These are phyloP conservation scores for Chionoecetes opilio DNA, from an alignment of 1,140 invertebrate species.

Conservation along the genomic window DNA sequence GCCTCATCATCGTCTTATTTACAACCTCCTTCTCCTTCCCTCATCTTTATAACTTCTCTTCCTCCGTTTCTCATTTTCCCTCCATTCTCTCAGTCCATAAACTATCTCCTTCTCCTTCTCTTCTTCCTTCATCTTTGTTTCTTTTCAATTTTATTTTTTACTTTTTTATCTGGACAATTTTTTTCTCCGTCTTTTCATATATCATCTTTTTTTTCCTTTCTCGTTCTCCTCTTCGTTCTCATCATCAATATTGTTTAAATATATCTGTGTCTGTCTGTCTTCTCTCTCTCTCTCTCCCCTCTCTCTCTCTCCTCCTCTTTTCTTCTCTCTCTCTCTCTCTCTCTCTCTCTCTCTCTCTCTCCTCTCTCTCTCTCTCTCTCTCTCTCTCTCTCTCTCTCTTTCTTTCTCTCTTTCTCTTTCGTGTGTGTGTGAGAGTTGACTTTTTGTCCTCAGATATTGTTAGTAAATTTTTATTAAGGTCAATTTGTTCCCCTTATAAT, in stretches of 20 bases:
- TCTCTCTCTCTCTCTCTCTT: too few species aligned
- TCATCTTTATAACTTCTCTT: neutral
- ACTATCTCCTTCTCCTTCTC: neutral
- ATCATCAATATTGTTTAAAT: neutral
- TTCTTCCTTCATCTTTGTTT: neutral
- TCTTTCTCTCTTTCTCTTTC: too few species aligned
- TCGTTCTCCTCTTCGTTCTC: neutral
- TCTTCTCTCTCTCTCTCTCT: neutral
- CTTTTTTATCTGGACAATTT: too few species aligned
- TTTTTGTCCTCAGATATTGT: too few species aligned
- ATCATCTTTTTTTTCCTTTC: neutral
- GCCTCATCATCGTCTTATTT: neutral
- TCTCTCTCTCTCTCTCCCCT: conserved; percentile 24
- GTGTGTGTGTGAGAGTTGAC: too few species aligned
- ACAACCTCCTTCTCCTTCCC: neutral
- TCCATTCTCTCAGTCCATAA: conserved; percentile 32
- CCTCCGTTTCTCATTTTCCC: neutral
- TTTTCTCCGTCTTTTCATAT: neutral
- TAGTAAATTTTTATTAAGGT: too few species aligned
- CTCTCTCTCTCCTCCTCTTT: neutral
- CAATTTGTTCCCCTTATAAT: neutral
- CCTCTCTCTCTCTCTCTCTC: too few species aligned
- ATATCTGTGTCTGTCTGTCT: neutral
- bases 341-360: neutral
- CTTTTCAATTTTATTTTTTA: too few species aligned